A percentile compares a stretch with the other conserved stretches of the same genome.
phyloP scores from a whole-genome alignment of 2,113 vertebrate species.

The Ptyas mucosa region DNA sequence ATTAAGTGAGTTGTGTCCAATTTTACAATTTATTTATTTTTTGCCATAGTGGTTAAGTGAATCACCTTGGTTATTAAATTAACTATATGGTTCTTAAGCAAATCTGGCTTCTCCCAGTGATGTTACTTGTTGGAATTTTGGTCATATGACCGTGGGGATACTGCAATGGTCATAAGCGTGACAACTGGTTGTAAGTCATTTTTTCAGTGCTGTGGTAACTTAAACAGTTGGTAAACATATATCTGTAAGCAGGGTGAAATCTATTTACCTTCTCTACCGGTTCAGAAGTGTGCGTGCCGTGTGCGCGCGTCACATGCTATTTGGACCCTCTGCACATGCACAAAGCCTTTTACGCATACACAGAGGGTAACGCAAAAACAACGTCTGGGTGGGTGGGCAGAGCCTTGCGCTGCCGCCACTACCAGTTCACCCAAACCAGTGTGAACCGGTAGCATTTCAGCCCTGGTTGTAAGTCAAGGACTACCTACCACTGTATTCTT shows the following conservation, averaged over 20 bases:
- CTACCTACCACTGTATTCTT: neutral
- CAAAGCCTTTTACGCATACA: too few species aligned
- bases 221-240: neutral
- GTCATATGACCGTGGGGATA: neutral
- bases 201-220: neutral
- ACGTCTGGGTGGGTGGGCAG: too few species aligned
- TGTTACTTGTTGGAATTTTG: neutral
- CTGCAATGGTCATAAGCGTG: neutral
- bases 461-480: neutral
- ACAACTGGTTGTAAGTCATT: neutral
- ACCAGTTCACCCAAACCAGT: too few species aligned
- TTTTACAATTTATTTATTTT: neutral
- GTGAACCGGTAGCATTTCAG: too few species aligned
- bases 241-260: neutral
- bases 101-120: neutral
- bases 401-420: too few species aligned
- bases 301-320: too few species aligned
- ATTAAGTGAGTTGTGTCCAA: neutral
- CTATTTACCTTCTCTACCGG: too few species aligned
- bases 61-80: neutral
- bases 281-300: too few species aligned
- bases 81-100: neutral
- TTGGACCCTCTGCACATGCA: too few species aligned
- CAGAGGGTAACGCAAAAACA: too few species aligned
- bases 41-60: neutral